Evolutionary conservation across 2,113 vertebrate genomes (phyloP).

Genomic region (Egretta garzetta): DNA sequence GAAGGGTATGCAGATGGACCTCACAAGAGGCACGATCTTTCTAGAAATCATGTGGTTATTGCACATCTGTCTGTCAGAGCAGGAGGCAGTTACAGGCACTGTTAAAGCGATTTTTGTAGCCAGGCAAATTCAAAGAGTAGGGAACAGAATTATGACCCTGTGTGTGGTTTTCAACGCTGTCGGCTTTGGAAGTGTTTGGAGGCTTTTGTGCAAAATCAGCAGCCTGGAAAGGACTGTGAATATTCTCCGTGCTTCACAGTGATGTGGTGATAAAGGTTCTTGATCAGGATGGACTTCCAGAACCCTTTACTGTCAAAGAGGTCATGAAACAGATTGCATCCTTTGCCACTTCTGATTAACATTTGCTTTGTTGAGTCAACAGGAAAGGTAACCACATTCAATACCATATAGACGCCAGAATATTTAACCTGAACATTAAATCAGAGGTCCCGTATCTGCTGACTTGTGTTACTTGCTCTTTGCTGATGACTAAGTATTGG

Average conservation of each 20-base stretch:
- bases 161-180: background rate
- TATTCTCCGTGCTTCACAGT: background rate
- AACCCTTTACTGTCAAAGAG: background rate
- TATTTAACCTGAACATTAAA: constrained; percentile 6
- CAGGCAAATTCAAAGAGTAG: background rate
- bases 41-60: background rate
- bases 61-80: background rate
- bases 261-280: background rate
- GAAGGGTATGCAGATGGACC: background rate
- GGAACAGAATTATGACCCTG: background rate
- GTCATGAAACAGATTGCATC: background rate
- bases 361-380: background rate
- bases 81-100: background rate
- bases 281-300: background rate
- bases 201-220: background rate
- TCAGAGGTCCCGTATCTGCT: background rate
- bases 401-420: background rate
- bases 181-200: background rate
- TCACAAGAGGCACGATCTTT: background rate
- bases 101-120: background rate
- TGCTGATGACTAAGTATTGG: background rate
- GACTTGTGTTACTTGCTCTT: background rate
- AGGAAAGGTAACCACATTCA: background rate
- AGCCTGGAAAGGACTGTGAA: background rate
- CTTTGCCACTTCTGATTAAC: background rate